Base-by-base conservation (phyloP, 2,888 invertebrate genomes). In the Eristalis tenax region DNA sequence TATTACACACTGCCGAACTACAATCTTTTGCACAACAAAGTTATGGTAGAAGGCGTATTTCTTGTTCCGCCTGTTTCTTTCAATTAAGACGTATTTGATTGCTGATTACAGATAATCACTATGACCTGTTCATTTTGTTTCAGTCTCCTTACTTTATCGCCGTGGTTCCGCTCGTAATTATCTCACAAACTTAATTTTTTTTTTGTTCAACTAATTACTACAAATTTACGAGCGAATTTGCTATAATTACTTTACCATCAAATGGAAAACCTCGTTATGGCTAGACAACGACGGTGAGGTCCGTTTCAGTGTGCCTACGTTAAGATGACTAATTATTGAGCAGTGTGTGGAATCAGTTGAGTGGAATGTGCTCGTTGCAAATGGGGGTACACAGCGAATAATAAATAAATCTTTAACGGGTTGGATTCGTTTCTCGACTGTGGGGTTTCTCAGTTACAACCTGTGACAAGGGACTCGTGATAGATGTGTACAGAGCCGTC, bases 171-270 rank as follows among this genome's bases (percentile, higher is more conserved):
- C 32, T 61, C 23, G 61, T 68, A 76, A 75, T 75, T 74, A 38
- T 57, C 65, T 65, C 56, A 65, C 64, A 74, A 74, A 64, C 56
- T 65, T 66, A 22, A 66, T 50, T 50, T 76, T 61, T 23, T 28
- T 11, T 66, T 68, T 76, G 59, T 32, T 28, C 10, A 50, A 61
- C 68, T 68, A 69, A 76, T 69, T 68, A 43, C 61, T 50, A 61
- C 61, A 76, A 68, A 68, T 76, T 68, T 76, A 68, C 76, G 76
- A 73, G 70, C 40, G 35, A 38, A 71, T 57, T 71, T 71, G 35
- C 61, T 26, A 43, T 76, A 76, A 76, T 76, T 68, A 76, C 57
- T 23, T 59, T 68, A 18, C 76, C 65, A 65, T 35, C n/a, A 32
- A 50, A 43, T 61, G 22, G 73, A 22, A 73, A n/a, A 22, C 5